Evolutionary conservation across 1,140 invertebrate species (phyloP).

Genomic region (Caenorhabditis brenneri): DNA sequence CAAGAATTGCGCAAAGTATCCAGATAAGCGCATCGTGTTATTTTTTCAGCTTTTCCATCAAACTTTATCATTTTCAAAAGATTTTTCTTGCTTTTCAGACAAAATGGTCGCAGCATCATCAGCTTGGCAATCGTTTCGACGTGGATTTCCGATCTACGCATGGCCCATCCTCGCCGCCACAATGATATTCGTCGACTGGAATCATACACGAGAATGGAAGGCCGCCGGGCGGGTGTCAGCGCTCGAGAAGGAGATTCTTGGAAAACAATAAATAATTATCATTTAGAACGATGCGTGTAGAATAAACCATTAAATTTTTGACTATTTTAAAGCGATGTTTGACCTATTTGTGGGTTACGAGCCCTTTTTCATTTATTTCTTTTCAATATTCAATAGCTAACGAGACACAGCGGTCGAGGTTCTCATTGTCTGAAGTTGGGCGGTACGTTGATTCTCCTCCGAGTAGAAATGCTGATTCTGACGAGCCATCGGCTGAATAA

Average conservation of each 20-base stretch:
- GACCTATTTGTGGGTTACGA: too few relatives aligned
- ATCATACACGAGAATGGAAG: conserved; percentile 60
- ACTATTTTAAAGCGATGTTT: too few relatives aligned
- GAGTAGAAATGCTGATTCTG: not conserved
- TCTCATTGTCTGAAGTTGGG: conserved; percentile 24
- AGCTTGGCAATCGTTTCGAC: not conserved
- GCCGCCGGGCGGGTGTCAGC: conserved; percentile 47
- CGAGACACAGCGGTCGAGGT: not conserved
- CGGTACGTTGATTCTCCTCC: conserved; percentile 26
- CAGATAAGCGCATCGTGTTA: too few relatives aligned
- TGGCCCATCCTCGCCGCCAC: conserved; percentile 53
- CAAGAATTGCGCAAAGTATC: not conserved
- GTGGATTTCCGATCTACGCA: conserved; percentile 50
- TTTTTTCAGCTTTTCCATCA: not conserved
- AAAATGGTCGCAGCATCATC: not conserved
- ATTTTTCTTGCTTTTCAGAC: not conserved
- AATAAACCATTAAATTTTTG: too few relatives aligned
- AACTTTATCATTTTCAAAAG: not conserved
- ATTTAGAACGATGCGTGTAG: not conserved
- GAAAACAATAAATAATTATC: not conserved
- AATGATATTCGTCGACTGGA: conserved; percentile 59
- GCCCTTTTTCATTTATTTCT: not conserved
- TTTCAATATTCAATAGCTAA: not conserved
- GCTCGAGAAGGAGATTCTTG: conserved; percentile 50
- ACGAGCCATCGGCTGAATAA: not conserved